Conservation (phyloP, 2,888 invertebrate species). For the Caenorhabditis auriculariae region DNA sequence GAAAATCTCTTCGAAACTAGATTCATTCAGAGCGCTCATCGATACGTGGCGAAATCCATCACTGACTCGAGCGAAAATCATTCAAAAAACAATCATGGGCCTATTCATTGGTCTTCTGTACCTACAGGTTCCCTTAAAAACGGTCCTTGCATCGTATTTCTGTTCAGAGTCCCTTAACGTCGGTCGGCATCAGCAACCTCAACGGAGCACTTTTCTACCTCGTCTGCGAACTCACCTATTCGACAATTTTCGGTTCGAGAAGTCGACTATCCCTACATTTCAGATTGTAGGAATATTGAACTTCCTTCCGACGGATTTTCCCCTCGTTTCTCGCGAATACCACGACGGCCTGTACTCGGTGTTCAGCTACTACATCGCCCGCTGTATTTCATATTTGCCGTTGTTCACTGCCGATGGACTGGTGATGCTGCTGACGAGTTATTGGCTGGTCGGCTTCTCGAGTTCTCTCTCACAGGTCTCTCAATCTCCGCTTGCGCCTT, state of each 20-base stretch:
- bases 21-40: conserved; percentile 40
- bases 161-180: conserved; percentile 58
- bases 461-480: conserved; percentile 26
- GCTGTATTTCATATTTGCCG: conserved; percentile 55
- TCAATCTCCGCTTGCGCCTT: background rate
- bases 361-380: conserved; percentile 54
- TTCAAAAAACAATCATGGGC: conserved; percentile 61
- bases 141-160: conserved; percentile 67
- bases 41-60: conserved; percentile 60
- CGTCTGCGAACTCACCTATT: conserved; percentile 70
- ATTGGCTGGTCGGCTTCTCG: conserved; percentile 79
- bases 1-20: too few species aligned
- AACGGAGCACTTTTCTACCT: conserved; percentile 88
- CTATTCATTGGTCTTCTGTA: conserved; percentile 83
- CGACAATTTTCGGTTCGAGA: conserved; percentile 78
- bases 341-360: conserved; percentile 85
- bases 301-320: conserved; percentile 84
- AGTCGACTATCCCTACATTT: background rate
- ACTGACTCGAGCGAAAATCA: conserved; percentile 55
- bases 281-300: conserved; percentile 74
- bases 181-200: conserved; percentile 91
- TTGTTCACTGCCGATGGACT: conserved; percentile 73
- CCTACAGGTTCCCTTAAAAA: conserved; percentile 70
- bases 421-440: conserved; percentile 80
- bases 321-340: conserved; percentile 85